A percentile compares a stretch with the other conserved stretches of the same genome.
phyloP scores from a whole-genome alignment of 2,888 invertebrate species.

The Lasioglossum malachurum region DNA sequence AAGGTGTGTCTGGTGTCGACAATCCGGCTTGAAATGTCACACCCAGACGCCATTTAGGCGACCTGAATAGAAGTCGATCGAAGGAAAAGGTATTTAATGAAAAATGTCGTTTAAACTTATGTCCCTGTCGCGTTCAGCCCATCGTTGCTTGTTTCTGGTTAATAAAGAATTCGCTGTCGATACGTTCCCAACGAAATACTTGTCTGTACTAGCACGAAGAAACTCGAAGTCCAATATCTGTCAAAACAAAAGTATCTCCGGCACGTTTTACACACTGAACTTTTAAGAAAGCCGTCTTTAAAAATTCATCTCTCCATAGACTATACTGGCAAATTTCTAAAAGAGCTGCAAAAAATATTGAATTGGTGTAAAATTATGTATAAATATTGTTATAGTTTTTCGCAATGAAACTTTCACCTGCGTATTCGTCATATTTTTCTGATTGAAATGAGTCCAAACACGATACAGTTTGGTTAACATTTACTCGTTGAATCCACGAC shows the following conservation, averaged over 20 bases:
- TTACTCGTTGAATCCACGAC: background rate
- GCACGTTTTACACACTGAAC: background rate
- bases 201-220: background rate
- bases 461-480: background rate
- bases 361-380: too few species aligned
- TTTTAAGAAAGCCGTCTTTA: background rate
- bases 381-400: background rate
- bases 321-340: background rate
- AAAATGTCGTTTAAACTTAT: conserved; percentile 15
- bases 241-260: background rate
- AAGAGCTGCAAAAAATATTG: too few species aligned
- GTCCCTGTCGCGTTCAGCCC: conserved; percentile 8
- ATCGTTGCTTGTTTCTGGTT: conserved; percentile 6
- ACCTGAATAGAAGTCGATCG: conserved; percentile 17
- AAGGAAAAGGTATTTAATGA: conserved; percentile 7
- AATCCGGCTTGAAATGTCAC: conserved; percentile 25
- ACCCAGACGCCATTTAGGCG: conserved; percentile 20
- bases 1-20: conserved; percentile 18
- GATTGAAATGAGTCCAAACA: background rate
- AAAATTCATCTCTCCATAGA: background rate
- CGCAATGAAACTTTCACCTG: background rate
- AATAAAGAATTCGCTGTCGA: conserved; percentile 9
- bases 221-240: background rate
- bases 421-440: too few species aligned
- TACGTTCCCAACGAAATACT: background rate